phyloP scores from a whole-genome alignment of 1,140 invertebrate species.

The Apis laboriosa region DNA sequence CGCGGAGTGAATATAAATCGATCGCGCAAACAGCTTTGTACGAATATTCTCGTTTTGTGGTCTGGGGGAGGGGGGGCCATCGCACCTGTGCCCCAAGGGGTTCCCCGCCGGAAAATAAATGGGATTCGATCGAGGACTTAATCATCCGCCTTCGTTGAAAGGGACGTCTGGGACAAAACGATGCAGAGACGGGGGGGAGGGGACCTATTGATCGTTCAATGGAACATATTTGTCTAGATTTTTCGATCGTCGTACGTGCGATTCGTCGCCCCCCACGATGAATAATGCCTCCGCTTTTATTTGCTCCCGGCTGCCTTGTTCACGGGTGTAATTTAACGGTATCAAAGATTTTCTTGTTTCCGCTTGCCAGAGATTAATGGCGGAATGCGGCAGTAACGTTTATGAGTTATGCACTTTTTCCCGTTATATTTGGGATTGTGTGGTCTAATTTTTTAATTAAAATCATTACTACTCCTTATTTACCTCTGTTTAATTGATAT shows the following conservation, averaged over 20 bases:
- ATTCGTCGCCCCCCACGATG: background rate
- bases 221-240: constrained; percentile 37
- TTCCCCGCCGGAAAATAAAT: constrained; percentile 58
- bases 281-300: constrained; percentile 24
- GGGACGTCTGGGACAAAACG: constrained; percentile 56
- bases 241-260: constrained; percentile 3
- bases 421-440: background rate
- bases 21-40: constrained; percentile 66
- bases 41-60: constrained; percentile 66
- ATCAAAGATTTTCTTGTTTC: background rate
- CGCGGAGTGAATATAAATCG: constrained; percentile 60
- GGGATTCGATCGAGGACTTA: constrained; percentile 68
- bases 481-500: too few species aligned
- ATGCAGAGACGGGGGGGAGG: constrained; percentile 31
- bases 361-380: background rate
- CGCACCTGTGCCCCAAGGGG: constrained; percentile 61
- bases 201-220: constrained; percentile 41
- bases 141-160: constrained; percentile 65
- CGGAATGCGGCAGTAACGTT: background rate
- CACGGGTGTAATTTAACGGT: background rate
- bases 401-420: background rate
- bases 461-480: too few species aligned
- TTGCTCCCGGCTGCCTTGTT: background rate
- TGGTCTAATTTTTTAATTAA: background rate
- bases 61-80: constrained; percentile 33